These are phyloP conservation scores for Plectrocnemia conspersa DNA, from an alignment of 1,140 invertebrate genomes.

Conservation along the genomic window DNA sequence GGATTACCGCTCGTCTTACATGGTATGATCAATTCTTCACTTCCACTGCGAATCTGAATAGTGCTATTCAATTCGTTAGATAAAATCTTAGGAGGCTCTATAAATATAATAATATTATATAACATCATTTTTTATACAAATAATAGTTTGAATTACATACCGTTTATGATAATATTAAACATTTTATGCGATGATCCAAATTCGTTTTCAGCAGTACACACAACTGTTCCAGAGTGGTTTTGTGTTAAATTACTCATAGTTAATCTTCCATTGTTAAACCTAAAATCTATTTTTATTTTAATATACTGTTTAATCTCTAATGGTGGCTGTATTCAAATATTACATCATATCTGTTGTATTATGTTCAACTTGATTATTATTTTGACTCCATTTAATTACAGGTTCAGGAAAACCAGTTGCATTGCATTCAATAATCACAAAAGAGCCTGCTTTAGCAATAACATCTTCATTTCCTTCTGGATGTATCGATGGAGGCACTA, in stretches of 20 bases:
- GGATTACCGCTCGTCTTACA: conserved; percentile 43
- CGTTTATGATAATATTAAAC: conserved; percentile 39
- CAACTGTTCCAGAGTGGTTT: conserved; percentile 39
- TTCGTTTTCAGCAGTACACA: conserved; percentile 43
- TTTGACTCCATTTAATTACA: conserved; percentile 40
- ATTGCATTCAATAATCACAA: conserved; percentile 41
- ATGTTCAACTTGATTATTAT: conserved; percentile 34
- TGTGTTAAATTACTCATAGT: conserved; percentile 37
- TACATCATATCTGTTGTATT: conserved; percentile 43
- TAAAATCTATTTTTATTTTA: no score
- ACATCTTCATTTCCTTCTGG: conserved; percentile 35
- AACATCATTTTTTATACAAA: not conserved
- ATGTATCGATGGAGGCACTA: conserved; percentile 43
- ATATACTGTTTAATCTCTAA: not conserved
- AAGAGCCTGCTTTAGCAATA: conserved; percentile 32
- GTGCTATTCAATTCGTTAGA: conserved; percentile 39
- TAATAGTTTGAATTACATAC: conserved; percentile 32
- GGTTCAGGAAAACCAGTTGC: conserved; percentile 46
- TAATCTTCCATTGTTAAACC: conserved; percentile 40
- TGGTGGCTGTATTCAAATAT: not conserved
- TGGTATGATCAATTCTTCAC: conserved; percentile 38
- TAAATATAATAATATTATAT: conserved; percentile 26
- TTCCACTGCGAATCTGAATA: conserved; percentile 39
- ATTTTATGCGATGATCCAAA: conserved; percentile 40
- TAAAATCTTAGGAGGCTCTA: conserved; percentile 43